Evolutionary conservation across 2,113 vertebrate genomes (phyloP).

Genomic region (Acanthisitta chloris): DNA sequence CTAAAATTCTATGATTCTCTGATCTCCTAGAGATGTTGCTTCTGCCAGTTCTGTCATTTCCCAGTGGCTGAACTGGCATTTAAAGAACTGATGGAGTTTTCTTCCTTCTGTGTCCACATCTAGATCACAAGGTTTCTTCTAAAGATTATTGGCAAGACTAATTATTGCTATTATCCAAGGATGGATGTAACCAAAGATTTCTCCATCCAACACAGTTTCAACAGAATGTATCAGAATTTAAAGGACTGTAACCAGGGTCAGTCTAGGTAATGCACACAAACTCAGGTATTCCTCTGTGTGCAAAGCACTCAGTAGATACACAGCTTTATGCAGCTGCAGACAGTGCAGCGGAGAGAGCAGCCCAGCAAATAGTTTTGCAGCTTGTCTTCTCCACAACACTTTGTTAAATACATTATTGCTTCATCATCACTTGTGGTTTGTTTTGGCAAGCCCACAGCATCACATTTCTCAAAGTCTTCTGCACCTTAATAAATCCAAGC

Average conservation of each 20-base stretch:
- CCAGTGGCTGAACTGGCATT: not conserved
- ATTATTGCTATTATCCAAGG: not conserved
- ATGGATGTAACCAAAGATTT: not conserved
- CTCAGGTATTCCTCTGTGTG: not conserved
- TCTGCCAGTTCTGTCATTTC: not conserved
- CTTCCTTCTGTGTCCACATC: not conserved
- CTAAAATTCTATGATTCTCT: no score
- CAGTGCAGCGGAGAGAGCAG: not conserved
- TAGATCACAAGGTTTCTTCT: not conserved
- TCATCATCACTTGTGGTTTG: not conserved
- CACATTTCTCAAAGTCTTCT: conserved; percentile 1
- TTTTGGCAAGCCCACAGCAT: not conserved
- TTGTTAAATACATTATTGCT: conserved; percentile 25
- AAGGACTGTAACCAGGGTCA: not conserved
- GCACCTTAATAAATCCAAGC: conserved; percentile 6
- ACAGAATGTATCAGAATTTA: not conserved
- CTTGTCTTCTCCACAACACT: not conserved
- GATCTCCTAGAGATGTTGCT: not conserved
- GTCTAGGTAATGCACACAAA: not conserved
- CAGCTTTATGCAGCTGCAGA: not conserved
- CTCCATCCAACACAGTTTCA: not conserved
- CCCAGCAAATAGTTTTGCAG: not conserved
- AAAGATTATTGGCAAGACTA: not conserved
- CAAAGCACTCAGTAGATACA: not conserved
- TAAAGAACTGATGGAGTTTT: not conserved